Evolutionary conservation across 2,888 invertebrate genomes (phyloP), one percentile per base, ranked within the genome.

Genomic region (Drosophila pseudotakahashii): DNA sequence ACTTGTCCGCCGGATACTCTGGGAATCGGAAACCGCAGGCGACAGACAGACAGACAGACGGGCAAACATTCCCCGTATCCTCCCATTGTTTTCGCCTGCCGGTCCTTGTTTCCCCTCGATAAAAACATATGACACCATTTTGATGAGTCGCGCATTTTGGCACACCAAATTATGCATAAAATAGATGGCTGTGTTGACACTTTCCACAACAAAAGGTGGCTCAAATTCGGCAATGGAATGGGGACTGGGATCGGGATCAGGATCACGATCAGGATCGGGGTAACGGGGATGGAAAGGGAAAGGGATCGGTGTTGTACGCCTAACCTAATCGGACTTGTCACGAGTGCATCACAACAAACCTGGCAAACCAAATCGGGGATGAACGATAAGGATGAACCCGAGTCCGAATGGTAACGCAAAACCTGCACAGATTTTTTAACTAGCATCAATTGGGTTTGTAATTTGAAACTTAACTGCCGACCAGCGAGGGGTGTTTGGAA

Each of bases 81-180:
- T 26, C n/a, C 26, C 36, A 4, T 11, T 44, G 19, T 26, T 7
- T 16, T 4, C 23, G 53, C 32, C 30, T 23, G 9, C 16, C 16
- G 51, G 16, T 26, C 37, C 11, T 36, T 32, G 67, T 48, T 67
- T 63, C n/a, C 45, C 48, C 19, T 11, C 64, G 73, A 82, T 80
- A 82, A 79, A 82, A 82, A 79, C 82, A 82, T 82, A 81, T 81
- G 81, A 82, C 81, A 77, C 70, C 77, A 81, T 81, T 82, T 71
- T 74, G 79, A 81, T 70, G 70, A 66, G 57, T 66, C 73, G 64
- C 67, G 70, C 54, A 37, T 59, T 71, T 73, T 70, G 74, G 61
- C 67, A 66, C 54, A 68, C 66, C 71, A 73, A 77, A 78, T 78
- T 76, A 81, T 82, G 81, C 82, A 82, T 70, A 66, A 81, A 82